These are phyloP conservation scores for Phania funesta DNA, from an alignment of 2,888 invertebrate species.

Conservation along the genomic window DNA sequence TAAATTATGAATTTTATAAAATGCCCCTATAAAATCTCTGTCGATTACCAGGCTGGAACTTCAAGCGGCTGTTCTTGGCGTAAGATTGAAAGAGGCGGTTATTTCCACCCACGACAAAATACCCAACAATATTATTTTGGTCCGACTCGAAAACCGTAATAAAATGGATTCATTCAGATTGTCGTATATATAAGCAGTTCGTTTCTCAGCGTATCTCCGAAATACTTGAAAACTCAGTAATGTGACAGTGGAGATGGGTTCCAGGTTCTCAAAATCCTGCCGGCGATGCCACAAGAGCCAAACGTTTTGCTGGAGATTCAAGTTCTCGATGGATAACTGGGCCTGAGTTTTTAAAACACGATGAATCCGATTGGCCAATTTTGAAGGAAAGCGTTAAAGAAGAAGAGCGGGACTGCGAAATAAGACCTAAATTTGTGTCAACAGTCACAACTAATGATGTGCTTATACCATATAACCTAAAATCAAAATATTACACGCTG, in stretches of 20 bases:
- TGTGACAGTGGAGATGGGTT: conserved; percentile 30
- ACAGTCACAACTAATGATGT: no score
- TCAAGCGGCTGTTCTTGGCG: no score
- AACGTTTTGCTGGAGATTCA: conserved; percentile 17
- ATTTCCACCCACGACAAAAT: conserved; percentile 19
- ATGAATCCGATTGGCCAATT: neutral
- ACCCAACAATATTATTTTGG: conserved; percentile 5
- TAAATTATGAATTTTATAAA: no score
- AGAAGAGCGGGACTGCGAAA: neutral
- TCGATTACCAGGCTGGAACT: no score
- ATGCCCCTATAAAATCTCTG: no score
- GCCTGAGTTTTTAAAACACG: neutral
- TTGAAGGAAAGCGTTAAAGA: conserved; percentile 14
- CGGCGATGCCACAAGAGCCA: conserved; percentile 12
- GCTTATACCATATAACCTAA: no score
- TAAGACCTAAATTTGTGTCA: conserved; percentile 23
- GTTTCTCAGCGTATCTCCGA: conserved; percentile 14
- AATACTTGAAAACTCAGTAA: neutral
- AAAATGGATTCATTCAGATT: conserved; percentile 28
- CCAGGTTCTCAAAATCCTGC: conserved; percentile 28
- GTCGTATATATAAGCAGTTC: conserved; percentile 26
- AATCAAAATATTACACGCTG: no score
- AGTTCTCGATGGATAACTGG: conserved; percentile 20
- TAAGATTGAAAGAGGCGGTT: no score
- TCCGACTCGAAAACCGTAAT: neutral